Evolutionary conservation across 2,888 invertebrate genomes (phyloP).

Genomic region (Allophyes oxyacanthae): DNA sequence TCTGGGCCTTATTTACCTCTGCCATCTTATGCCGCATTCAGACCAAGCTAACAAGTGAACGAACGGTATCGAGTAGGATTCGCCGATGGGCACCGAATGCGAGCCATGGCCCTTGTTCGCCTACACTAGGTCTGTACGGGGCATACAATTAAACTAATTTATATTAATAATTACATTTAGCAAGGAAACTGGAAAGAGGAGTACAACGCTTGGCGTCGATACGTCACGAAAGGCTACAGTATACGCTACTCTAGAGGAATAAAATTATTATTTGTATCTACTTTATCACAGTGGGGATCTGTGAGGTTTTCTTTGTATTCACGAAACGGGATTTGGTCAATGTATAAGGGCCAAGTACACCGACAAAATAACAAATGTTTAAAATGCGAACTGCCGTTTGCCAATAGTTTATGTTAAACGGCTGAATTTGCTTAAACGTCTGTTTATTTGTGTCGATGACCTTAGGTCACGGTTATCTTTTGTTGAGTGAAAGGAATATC

Average conservation of each 20-base stretch:
- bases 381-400: too few species aligned
- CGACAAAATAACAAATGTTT: too few species aligned
- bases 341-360: not conserved
- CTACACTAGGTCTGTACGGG: too few species aligned
- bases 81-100: too few species aligned
- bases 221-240: conserved; percentile 61
- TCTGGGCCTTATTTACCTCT: conserved; percentile 33
- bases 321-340: not conserved
- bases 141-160: conserved; percentile 29
- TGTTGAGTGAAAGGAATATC: too few species aligned
- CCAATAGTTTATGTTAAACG: too few species aligned
- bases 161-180: conserved; percentile 40
- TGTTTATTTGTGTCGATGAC: too few species aligned
- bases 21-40: conserved; percentile 4
- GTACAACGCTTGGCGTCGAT: conserved; percentile 59
- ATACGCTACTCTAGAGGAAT: conserved; percentile 62
- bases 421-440: too few species aligned
- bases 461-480: too few species aligned
- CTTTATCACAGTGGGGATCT: conserved; percentile 79
- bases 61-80: too few species aligned
- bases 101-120: too few species aligned
- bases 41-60: too few species aligned
- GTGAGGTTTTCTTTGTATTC: conserved; percentile 73
- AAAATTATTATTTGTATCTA: conserved; percentile 72
- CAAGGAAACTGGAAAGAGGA: conserved; percentile 46